phyloP scores from a whole-genome alignment of 2,113 vertebrate species.

The Sakesphorus luctuosus region DNA sequence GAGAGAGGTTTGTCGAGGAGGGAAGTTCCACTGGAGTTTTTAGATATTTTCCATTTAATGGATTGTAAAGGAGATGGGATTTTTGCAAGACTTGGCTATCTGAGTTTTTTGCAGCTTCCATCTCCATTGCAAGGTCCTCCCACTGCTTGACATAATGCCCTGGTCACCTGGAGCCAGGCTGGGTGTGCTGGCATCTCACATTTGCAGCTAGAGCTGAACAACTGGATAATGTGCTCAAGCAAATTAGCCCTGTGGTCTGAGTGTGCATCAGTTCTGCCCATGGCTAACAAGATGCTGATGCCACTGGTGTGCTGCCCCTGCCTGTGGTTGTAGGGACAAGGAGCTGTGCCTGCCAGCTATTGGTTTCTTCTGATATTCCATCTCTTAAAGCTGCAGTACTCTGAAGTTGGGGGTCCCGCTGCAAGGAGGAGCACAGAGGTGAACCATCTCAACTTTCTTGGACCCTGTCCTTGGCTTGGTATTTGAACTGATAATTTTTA shows the following conservation, averaged over 20 bases:
- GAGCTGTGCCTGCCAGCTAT: accelerated
- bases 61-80: not conserved
- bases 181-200: not conserved
- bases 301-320: not conserved
- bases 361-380: accelerated
- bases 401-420: accelerated
- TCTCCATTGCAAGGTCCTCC: accelerated
- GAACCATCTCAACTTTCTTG: not conserved
- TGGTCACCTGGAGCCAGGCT: not conserved
- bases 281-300: not conserved
- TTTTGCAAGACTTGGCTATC: not conserved
- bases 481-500: not conserved
- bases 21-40: not conserved
- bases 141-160: not conserved
- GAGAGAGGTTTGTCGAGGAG: not conserved
- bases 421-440: not conserved
- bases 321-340: accelerated
- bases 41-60: not conserved
- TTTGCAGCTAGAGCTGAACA: not conserved
- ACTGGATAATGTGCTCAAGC: not conserved
- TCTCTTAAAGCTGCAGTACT: accelerated
- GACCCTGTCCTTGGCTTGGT: not conserved
- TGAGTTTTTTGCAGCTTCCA: not conserved
- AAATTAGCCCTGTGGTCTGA: not conserved
- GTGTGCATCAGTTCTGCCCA: accelerated